These are phyloP conservation scores for Clarias pachynema DNA, from an alignment of 2,797 vertebrate genomes.

Conservation along the genomic window DNA sequence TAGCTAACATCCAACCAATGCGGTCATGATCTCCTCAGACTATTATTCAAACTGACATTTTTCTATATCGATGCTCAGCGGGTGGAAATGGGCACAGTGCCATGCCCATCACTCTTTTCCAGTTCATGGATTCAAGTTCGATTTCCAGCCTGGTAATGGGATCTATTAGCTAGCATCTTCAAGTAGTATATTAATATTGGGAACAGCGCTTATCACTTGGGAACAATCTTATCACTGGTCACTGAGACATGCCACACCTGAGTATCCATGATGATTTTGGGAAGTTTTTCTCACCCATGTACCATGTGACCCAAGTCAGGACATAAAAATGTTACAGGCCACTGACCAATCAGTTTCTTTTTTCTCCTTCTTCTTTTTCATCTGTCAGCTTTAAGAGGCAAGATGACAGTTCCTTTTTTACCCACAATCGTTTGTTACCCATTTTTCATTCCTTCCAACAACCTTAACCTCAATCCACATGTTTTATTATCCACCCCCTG, in stretches of 20 bases:
- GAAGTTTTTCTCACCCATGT: not conserved
- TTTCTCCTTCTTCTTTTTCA: not conserved
- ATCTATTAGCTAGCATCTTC: not conserved
- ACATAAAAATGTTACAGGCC: not conserved
- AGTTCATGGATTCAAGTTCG: not conserved
- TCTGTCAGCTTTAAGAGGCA: not conserved
- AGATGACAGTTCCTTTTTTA: not conserved
- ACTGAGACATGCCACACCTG: not conserved
- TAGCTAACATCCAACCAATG: not conserved
- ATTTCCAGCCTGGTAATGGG: not conserved
- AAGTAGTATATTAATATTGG: not conserved
- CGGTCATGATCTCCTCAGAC: not conserved
- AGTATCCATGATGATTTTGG: not conserved
- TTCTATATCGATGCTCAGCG: too few species aligned
- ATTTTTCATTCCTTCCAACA: not conserved
- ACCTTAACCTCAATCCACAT: not conserved
- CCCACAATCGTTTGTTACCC: not conserved
- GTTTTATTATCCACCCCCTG: not conserved
- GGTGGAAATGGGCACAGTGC: not conserved
- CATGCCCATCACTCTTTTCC: not conserved
- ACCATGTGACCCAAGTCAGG: not conserved
- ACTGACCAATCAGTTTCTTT: not conserved
- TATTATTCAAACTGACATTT: not conserved
- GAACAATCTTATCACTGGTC: not conserved
- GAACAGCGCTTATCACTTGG: not conserved